Evolutionary conservation across 2,888 invertebrate species (phyloP).

Genomic region (Anodontia alba): DNA sequence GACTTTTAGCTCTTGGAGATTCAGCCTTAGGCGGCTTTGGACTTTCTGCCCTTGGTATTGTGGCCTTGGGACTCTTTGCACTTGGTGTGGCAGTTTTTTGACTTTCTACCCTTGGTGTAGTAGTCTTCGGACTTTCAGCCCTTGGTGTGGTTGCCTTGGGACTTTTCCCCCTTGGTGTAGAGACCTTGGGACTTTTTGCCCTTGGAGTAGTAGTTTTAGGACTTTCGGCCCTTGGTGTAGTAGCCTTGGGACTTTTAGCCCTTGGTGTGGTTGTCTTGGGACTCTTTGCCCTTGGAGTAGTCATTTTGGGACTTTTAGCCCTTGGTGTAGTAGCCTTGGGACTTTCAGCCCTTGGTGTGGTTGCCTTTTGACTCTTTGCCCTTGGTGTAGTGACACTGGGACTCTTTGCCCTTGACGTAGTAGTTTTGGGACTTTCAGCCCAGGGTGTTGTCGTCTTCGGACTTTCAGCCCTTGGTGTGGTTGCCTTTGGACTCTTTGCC

Average conservation of each 20-base stretch:
- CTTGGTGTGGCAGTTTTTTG: slow-evolving; percentile 32
- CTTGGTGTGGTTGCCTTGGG: slow-evolving; percentile 29
- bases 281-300: slow-evolving; percentile 13
- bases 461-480: slow-evolving; percentile 33
- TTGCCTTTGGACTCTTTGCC: not conserved
- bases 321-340: slow-evolving; percentile 51
- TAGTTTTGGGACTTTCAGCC: slow-evolving; percentile 28
- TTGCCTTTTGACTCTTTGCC: slow-evolving; percentile 15
- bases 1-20: slow-evolving; percentile 22
- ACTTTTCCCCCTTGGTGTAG: slow-evolving; percentile 24
- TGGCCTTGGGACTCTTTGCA: slow-evolving; percentile 30
- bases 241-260: slow-evolving; percentile 14
- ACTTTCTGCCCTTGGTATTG: slow-evolving; percentile 22
- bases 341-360: slow-evolving; percentile 33
- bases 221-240: slow-evolving; percentile 27
- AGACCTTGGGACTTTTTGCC: slow-evolving; percentile 22
- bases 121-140: not conserved
- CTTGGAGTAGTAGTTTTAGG: slow-evolving; percentile 23
- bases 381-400: slow-evolving; percentile 2
- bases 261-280: slow-evolving; percentile 29
- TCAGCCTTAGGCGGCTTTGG: slow-evolving; percentile 22
- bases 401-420: slow-evolving; percentile 28
- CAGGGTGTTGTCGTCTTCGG: slow-evolving; percentile 23
- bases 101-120: slow-evolving; percentile 30
- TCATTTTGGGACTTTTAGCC: slow-evolving; percentile 40